These are phyloP conservation scores for Pyrgilauda ruficollis DNA, from an alignment of 2,113 vertebrate species.

Conservation along the genomic window DNA sequence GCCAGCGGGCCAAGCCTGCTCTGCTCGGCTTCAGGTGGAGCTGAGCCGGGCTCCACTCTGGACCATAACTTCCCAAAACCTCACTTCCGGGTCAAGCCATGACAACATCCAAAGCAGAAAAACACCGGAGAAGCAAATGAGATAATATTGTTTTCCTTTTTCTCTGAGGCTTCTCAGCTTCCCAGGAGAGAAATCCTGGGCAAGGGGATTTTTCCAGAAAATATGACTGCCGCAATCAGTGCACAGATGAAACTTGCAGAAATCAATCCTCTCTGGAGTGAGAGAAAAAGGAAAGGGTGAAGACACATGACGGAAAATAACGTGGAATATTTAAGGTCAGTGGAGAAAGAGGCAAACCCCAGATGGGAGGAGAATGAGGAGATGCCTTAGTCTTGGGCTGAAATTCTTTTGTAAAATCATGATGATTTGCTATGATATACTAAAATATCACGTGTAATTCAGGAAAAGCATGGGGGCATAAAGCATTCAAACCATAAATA, in stretches of 20 bases:
- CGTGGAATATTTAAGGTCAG: not conserved
- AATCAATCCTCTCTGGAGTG: not conserved
- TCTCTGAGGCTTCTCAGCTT: too few relatives aligned
- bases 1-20: too few relatives aligned
- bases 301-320: not conserved
- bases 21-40: not conserved
- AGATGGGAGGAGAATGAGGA: not conserved
- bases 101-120: too few relatives aligned
- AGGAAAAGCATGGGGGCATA: not conserved
- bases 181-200: too few relatives aligned
- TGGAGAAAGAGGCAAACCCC: not conserved
- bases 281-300: not conserved
- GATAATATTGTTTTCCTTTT: too few relatives aligned
- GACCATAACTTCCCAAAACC: too few relatives aligned
- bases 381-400: not conserved
- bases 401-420: not conserved
- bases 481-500: not conserved
- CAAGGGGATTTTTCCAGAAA: too few relatives aligned
- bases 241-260: not conserved
- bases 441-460: not conserved
- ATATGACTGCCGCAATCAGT: not conserved
- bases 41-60: not conserved
- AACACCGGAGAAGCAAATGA: too few relatives aligned
- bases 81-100: too few relatives aligned
- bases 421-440: not conserved